Conservation (phyloP, 2,797 vertebrate genomes). For the Alcedo quadribrachys region DNA sequence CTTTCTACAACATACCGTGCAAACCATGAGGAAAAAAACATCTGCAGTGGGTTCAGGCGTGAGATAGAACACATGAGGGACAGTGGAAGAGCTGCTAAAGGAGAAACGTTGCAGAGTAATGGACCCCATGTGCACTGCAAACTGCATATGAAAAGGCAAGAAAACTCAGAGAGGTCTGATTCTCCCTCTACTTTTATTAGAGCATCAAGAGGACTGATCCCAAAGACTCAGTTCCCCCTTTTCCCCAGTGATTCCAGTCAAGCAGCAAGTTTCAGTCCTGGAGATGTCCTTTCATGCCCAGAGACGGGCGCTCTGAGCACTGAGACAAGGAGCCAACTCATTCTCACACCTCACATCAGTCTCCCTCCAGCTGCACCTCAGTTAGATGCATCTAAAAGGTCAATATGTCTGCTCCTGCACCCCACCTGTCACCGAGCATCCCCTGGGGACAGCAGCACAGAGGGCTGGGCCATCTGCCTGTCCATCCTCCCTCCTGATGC, state of each 20-base stretch:
- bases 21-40: neutral
- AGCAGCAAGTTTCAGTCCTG: neutral
- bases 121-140: neutral
- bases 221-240: neutral
- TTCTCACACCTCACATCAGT: neutral
- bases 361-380: neutral
- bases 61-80: neutral
- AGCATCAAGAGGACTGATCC: neutral
- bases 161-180: neutral
- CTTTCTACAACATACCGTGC: neutral
- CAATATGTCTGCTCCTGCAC: neutral
- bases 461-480: neutral
- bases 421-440: fast-evolving
- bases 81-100: neutral
- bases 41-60: neutral
- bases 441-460: neutral
- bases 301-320: neutral
- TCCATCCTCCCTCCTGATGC: neutral
- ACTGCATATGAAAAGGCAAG: neutral
- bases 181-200: neutral
- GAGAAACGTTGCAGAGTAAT: neutral
- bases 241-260: neutral
- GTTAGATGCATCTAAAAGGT: neutral
- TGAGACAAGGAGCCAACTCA: neutral
- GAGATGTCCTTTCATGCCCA: neutral